Evolutionary conservation across 2,797 vertebrate genomes (phyloP).

Genomic region (Lophius americanus): DNA sequence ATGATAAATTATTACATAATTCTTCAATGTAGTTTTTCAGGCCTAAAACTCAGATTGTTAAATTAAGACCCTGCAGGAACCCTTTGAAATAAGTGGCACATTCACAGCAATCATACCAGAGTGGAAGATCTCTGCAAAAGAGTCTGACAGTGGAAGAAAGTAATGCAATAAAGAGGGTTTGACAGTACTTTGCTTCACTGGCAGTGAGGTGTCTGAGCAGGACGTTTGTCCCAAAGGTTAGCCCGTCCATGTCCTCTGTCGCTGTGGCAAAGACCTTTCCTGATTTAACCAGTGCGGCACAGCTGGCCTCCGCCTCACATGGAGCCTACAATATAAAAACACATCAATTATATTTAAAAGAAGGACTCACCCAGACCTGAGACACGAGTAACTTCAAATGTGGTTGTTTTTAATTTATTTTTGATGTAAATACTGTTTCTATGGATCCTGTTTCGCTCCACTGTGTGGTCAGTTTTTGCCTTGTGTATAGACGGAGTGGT

Average conservation of each 20-base stretch:
- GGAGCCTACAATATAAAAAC: conserved; percentile 80
- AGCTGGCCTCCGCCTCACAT: conserved; percentile 96
- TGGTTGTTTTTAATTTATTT: not conserved
- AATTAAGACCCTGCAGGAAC: no score
- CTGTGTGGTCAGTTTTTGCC: no score
- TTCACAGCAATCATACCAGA: no score
- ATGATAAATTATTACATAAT: no score
- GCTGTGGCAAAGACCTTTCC: conserved; percentile 94
- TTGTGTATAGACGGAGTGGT: no score
- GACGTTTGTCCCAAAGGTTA: conserved; percentile 94
- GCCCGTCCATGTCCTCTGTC: conserved; percentile 97
- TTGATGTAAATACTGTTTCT: no score
- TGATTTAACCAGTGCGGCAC: conserved; percentile 91
- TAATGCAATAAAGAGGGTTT: not conserved
- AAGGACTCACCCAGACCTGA: not conserved
- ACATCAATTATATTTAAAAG: not conserved
- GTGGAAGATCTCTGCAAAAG: no score
- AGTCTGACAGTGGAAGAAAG: not conserved
- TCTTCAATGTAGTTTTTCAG: not conserved
- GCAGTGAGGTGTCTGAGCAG: conserved; percentile 93
- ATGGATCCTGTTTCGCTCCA: no score
- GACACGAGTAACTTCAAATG: not conserved
- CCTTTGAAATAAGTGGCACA: no score
- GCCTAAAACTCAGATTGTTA: not conserved
- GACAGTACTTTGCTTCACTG: conserved; percentile 92